phyloP scores from a whole-genome alignment of 2,888 invertebrate species.

The Trissoscelio sp. region DNA sequence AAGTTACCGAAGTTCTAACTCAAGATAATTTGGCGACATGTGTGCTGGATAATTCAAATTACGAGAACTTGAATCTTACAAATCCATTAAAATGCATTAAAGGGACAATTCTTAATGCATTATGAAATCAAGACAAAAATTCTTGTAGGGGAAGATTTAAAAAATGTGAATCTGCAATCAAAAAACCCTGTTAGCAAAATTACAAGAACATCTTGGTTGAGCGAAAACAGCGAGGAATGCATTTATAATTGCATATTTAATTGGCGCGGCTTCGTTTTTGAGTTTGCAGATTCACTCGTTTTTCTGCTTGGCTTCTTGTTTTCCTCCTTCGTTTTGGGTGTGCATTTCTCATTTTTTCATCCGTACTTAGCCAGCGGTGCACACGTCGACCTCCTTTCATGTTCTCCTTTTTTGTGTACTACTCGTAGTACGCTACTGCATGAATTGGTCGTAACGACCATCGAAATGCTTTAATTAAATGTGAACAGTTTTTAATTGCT shows the following conservation, averaged over 20 bases:
- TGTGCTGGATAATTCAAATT: no score
- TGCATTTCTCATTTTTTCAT: constrained; percentile 52
- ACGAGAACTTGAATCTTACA: no score
- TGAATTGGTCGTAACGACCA: constrained; percentile 67
- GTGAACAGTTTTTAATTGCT: constrained; percentile 78
- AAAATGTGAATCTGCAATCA: no score
- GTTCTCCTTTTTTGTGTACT: constrained; percentile 42
- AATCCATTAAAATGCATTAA: no score
- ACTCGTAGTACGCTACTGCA: constrained; percentile 37
- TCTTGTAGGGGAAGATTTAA: no score
- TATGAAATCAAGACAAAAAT: no score
- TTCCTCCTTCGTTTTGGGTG: constrained; percentile 44
- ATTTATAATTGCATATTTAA: constrained; percentile 46
- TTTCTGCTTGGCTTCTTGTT: constrained; percentile 46
- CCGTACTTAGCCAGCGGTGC: constrained; percentile 42
- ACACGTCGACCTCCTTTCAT: constrained; percentile 67
- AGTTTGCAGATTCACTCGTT: constrained; percentile 43
- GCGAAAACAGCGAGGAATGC: constrained; percentile 15
- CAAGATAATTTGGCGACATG: neutral
- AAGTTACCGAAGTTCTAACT: constrained; percentile 19
- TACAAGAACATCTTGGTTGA: neutral
- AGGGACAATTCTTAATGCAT: no score
- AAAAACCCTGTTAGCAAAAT: no score
- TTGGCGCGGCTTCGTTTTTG: constrained; percentile 37
- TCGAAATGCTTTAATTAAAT: constrained; percentile 78